Conservation (phyloP, 2,888 invertebrate species). For the Oxyteleia sp. region DNA sequence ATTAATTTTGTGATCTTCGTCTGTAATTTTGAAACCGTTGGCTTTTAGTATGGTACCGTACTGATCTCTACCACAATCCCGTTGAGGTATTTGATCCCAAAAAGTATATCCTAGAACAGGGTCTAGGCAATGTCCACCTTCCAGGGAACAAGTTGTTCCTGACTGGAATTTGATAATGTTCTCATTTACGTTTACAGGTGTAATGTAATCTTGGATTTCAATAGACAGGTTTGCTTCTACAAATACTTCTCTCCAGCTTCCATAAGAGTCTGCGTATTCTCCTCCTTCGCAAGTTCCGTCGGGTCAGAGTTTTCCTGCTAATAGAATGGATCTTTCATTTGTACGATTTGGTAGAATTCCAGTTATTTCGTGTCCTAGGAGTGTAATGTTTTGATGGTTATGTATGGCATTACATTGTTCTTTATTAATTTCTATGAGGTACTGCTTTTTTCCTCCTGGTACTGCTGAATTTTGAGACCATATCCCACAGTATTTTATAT, state of each 20-base stretch:
- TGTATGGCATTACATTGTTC: not conserved
- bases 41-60: not conserved
- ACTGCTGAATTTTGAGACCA: slow-evolving; percentile 23
- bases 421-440: not conserved
- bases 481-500: slow-evolving; percentile 5
- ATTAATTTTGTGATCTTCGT: not conserved
- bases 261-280: slow-evolving; percentile 14
- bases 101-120: not conserved
- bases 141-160: not conserved
- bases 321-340: too few relatives aligned
- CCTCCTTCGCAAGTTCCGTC: too few relatives aligned
- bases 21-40: not conserved
- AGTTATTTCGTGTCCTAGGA: too few relatives aligned
- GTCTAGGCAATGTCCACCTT: slow-evolving; percentile 3
- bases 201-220: not conserved
- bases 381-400: not conserved
- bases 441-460: not conserved
- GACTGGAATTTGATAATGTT: not conserved
- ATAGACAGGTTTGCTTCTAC: slow-evolving; percentile 14
- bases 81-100: too few relatives aligned
- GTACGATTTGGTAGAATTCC: too few relatives aligned
- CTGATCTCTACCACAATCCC: not conserved
- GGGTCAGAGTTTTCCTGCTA: too few relatives aligned
- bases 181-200: not conserved
- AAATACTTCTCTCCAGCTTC: not conserved